Conservation (phyloP, 2,888 invertebrate species). For the Conomelus anceps region DNA sequence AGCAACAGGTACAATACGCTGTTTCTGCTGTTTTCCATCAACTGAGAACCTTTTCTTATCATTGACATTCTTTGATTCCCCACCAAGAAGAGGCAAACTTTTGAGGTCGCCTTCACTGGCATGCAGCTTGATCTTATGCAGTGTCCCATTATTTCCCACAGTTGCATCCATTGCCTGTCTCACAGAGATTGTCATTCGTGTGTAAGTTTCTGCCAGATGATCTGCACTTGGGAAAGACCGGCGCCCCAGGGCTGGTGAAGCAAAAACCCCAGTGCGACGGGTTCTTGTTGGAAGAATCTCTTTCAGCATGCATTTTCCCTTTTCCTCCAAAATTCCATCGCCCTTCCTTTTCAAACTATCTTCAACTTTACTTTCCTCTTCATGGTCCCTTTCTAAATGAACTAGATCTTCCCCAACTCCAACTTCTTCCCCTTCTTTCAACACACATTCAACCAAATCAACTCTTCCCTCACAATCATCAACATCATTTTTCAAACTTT, state of each 20-base stretch:
- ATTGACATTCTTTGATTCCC: neutral
- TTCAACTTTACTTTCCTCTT: neutral
- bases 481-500: neutral
- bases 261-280: neutral
- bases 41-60: neutral
- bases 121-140: neutral
- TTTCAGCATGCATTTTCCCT: neutral
- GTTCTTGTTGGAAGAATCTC: neutral
- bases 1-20: neutral
- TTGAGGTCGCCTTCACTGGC: slow-evolving; percentile 4
- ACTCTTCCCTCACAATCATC: neutral
- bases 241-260: neutral
- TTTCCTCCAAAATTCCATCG: neutral
- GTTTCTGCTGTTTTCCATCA: neutral
- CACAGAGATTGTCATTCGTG: neutral
- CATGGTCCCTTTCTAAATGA: neutral
- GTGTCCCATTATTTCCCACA: neutral
- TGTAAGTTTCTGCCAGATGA: neutral
- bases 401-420: neutral
- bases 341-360: neutral
- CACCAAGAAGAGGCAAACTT: neutral
- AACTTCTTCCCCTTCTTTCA: neutral
- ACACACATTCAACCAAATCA: neutral
- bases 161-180: neutral
- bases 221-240: neutral